Evolutionary conservation across 2,797 vertebrate species (phyloP).

Genomic region (Hybognathus amarus): DNA sequence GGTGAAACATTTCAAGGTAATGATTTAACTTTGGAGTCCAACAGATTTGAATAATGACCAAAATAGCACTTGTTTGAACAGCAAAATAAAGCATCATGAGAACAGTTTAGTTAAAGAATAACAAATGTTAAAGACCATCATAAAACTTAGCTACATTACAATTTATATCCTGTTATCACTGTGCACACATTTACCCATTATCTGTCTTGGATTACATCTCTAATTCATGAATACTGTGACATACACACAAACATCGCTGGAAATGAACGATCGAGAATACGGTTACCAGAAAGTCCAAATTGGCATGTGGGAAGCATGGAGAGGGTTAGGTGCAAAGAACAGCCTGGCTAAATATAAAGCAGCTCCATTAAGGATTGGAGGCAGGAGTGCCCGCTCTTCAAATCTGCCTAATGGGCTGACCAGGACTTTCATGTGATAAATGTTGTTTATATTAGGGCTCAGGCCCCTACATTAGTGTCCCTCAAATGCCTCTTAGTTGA

Average conservation of each 20-base stretch:
- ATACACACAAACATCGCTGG: conserved; percentile 29
- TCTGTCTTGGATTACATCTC: conserved; percentile 24
- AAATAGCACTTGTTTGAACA: not conserved
- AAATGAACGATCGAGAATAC: conserved; percentile 52
- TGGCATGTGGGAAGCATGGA: conserved; percentile 48
- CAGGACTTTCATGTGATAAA: conserved; percentile 79
- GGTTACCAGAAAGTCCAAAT: conserved; percentile 44
- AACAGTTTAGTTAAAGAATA: conserved; percentile 26
- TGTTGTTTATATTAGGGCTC: conserved; percentile 79
- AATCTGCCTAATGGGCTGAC: conserved; percentile 67
- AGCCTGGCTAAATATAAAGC: conserved; percentile 55
- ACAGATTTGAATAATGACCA: not conserved
- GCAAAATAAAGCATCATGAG: not conserved
- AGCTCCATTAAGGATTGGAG: conserved; percentile 67
- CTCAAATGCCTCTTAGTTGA: conserved; percentile 73
- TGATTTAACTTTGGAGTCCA: not conserved
- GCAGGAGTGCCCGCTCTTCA: conserved; percentile 71
- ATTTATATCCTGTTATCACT: conserved; percentile 20
- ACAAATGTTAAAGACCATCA: conserved; percentile 28
- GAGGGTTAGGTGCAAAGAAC: conserved; percentile 37
- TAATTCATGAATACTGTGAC: conserved; percentile 25
- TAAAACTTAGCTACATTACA: not conserved
- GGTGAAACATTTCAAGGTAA: not conserved
- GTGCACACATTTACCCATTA: conserved; percentile 16
- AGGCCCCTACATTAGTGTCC: conserved; percentile 79